Evolutionary conservation across 2,113 vertebrate genomes (phyloP), one percentile per base, ranked within the genome.

Genomic region (Catharus bicknelli): DNA sequence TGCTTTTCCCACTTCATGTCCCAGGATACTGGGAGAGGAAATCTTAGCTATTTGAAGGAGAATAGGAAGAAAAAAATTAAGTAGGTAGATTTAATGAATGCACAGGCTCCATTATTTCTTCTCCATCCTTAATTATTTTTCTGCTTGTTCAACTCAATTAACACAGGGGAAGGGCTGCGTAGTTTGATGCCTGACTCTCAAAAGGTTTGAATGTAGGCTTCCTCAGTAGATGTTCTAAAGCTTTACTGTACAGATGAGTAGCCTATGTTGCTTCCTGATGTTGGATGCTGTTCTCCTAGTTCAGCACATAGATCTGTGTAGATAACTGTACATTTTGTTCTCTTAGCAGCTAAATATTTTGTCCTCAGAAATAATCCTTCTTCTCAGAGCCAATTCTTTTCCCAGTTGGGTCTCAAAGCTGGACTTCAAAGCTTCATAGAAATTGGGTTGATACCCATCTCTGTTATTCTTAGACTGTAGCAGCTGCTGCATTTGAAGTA

Each of bases 331-430:
- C 4, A 5, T 68, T 88, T 92, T 95, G 58, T 72, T 45, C 30
- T 42, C 57, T 91, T 88, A 72, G 54, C n/a, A 88, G 85, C 32
- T 83, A 36, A 68, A 66, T 43, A 29, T 90, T 96, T 90, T 83
- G 67, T 58, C 14, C 43, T 75, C 36, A 61, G 30, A 92, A 90
- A 54, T 59, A 86, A 90, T 75, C 62, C 45, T 80, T 25, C 70
- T 74, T 83, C 38, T 94, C 12, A 6, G 61, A 94, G 64, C 66
- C 77, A 86, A 5, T 92, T 96, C 51, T 94, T 93, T 95, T 88
- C 90, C 92, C n/a, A 50, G 29, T 16, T 67, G 81, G 32, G 45
- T 70, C 72, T 76, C 27, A 62, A 90, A 86, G 10, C 10, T 75
- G 64, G 27, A 36, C 63, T 88, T 93, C 61, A 78, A 84, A 78